Percentiles rank a stretch among this genome's conserved stretches.
Conservation (phyloP, 2,888 invertebrate genomes). For the Perdita meconis region DNA sequence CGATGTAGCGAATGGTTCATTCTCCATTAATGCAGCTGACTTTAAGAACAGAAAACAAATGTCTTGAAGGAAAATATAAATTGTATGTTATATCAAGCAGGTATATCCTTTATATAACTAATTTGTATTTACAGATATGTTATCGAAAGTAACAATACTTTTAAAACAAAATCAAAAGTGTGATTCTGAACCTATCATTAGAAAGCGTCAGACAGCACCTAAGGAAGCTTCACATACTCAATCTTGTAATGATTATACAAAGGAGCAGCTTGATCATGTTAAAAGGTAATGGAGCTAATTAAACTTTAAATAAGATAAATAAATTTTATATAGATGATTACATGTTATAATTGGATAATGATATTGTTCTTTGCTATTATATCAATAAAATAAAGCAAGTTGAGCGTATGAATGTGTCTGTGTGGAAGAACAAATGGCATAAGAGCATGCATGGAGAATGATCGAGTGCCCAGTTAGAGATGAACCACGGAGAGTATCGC, state of each 20-base stretch:
- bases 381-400: background rate
- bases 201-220: slow-evolving; percentile 76
- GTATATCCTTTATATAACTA: background rate
- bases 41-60: no score
- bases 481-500: background rate
- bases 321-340: background rate
- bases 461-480: no score
- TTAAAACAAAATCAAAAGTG: slow-evolving; percentile 78
- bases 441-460: no score
- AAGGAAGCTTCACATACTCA: slow-evolving; percentile 71
- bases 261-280: slow-evolving; percentile 86
- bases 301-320: background rate
- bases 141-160: slow-evolving; percentile 73
- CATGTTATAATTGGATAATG: background rate
- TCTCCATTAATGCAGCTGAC: no score
- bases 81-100: background rate
- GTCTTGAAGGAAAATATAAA: background rate
- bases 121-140: slow-evolving; percentile 71
- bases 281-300: slow-evolving; percentile 82
- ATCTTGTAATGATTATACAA: slow-evolving; percentile 84
- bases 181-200: slow-evolving; percentile 79
- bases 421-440: no score
- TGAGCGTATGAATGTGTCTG: background rate
- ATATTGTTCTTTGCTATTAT: background rate
- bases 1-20: no score